These are phyloP conservation scores for Vollenhovia emeryi DNA, from an alignment of 1,140 invertebrate species.

Conservation along the genomic window DNA sequence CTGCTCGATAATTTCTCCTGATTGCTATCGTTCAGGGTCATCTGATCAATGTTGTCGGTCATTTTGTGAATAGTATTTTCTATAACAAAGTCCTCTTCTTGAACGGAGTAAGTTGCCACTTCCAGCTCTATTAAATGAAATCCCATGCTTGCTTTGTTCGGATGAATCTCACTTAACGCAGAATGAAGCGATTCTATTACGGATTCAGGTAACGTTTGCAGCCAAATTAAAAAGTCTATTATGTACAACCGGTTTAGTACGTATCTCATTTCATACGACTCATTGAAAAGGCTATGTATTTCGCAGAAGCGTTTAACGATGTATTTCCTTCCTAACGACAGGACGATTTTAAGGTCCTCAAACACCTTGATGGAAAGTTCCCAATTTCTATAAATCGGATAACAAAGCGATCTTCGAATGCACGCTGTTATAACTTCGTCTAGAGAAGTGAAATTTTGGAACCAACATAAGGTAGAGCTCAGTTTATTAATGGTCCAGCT, in stretches of 20 bases:
- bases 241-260: conserved; percentile 95
- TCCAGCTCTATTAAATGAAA: conserved; percentile 86
- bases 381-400: conserved; percentile 93
- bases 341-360: conserved; percentile 87
- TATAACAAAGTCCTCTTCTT: conserved; percentile 82
- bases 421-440: conserved; percentile 89
- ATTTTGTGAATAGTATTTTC: conserved; percentile 76
- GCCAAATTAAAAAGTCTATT: conserved; percentile 94
- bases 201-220: conserved; percentile 88
- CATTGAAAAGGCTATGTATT: conserved; percentile 90
- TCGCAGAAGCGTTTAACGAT: conserved; percentile 93
- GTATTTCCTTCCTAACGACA: conserved; percentile 88
- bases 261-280: conserved; percentile 90
- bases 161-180: conserved; percentile 79
- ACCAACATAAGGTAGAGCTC: conserved; percentile 93
- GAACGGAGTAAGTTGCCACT: conserved; percentile 82
- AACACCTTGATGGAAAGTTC: conserved; percentile 88
- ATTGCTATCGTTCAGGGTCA: conserved; percentile 42
- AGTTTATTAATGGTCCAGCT: conserved; percentile 95
- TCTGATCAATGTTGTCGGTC: conserved; percentile 56
- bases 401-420: conserved; percentile 91
- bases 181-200: conserved; percentile 81
- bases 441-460: conserved; percentile 88
- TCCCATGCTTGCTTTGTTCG: conserved; percentile 84
- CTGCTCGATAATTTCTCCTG: conserved; percentile 65